Conservation (phyloP, 2,797 vertebrate genomes). For the Lutjanus campechanus region DNA sequence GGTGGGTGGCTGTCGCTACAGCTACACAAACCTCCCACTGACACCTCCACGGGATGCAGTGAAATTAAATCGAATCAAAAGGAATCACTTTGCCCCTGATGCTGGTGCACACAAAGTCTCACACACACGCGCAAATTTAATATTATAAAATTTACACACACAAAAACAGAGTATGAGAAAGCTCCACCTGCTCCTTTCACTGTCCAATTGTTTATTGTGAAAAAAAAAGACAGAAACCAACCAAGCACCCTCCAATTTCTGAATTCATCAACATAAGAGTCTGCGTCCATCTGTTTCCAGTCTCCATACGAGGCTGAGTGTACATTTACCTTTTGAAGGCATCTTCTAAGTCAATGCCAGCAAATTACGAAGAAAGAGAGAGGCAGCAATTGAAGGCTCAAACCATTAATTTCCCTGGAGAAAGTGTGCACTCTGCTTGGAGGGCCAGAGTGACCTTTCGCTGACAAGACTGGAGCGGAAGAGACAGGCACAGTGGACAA, state of each 20-base stretch:
- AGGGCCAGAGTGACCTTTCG: conserved; percentile 86
- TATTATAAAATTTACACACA: conserved; percentile 31
- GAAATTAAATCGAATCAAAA: conserved; percentile 66
- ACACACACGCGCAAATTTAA: conserved; percentile 13
- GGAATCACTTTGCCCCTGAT: conserved; percentile 38
- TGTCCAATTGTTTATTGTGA: neutral
- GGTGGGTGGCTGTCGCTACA: conserved; percentile 52
- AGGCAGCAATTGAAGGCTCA: conserved; percentile 77
- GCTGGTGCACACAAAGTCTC: neutral
- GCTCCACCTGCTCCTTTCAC: conserved; percentile 23
- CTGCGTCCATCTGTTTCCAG: conserved; percentile 41
- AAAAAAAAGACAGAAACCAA: neutral
- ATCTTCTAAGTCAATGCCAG: conserved; percentile 78
- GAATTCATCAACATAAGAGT: conserved; percentile 45
- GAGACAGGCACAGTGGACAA: conserved; percentile 82
- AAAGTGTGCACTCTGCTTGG: conserved; percentile 75
- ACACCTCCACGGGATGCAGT: conserved; percentile 47
- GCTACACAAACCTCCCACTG: conserved; percentile 65
- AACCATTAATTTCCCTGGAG: conserved; percentile 88
- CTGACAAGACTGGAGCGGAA: conserved; percentile 79
- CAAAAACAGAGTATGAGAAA: conserved; percentile 18
- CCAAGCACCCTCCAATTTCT: conserved; percentile 18
- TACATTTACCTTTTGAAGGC: conserved; percentile 73
- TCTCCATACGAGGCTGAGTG: conserved; percentile 20
- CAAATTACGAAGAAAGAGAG: conserved; percentile 77